Evolutionary conservation across 2,888 invertebrate species (phyloP).

Genomic region (Drosophila infuscata): DNA sequence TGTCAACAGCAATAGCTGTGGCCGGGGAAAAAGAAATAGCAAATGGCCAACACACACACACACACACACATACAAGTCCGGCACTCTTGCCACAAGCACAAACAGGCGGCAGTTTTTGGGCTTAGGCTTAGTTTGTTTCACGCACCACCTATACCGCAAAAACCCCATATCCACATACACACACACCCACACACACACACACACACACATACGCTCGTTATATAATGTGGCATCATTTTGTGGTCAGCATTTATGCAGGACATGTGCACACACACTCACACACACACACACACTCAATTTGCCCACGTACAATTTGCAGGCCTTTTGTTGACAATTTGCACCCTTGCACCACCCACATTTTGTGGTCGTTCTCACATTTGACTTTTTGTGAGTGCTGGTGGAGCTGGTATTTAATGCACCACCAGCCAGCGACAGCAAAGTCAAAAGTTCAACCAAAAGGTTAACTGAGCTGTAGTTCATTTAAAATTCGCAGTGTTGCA

Average conservation of each 20-base stretch:
- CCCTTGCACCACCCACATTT: conserved; percentile 41
- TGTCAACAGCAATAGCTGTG: conserved; percentile 68
- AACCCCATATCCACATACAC: not conserved
- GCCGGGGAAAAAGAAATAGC: conserved; percentile 24
- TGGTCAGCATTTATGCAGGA: conserved; percentile 79
- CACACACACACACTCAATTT: conserved; percentile 10
- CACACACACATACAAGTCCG: not conserved
- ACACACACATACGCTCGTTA: conserved; percentile 41
- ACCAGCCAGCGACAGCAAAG: conserved; percentile 42
- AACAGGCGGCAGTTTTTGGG: conserved; percentile 68
- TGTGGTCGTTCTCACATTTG: conserved; percentile 63
- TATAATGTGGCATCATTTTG: conserved; percentile 81
- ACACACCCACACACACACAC: too few species aligned
- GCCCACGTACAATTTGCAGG: conserved; percentile 54
- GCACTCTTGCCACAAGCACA: conserved; percentile 66
- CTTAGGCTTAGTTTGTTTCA: conserved; percentile 55
- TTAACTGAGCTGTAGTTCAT: conserved; percentile 53
- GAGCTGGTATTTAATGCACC: conserved; percentile 53
- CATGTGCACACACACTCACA: conserved; percentile 42
- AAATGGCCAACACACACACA: conserved; percentile 33
- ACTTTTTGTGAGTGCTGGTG: conserved; percentile 71
- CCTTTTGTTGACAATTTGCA: conserved; percentile 72
- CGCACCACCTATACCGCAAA: conserved; percentile 27
- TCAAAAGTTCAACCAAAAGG: conserved; percentile 67
- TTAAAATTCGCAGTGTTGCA: conserved; percentile 39